A percentile compares a stretch with the other conserved stretches of the same genome.
phyloP scores from a whole-genome alignment of 1,140 invertebrate species.

The Vollenhovia emeryi region DNA sequence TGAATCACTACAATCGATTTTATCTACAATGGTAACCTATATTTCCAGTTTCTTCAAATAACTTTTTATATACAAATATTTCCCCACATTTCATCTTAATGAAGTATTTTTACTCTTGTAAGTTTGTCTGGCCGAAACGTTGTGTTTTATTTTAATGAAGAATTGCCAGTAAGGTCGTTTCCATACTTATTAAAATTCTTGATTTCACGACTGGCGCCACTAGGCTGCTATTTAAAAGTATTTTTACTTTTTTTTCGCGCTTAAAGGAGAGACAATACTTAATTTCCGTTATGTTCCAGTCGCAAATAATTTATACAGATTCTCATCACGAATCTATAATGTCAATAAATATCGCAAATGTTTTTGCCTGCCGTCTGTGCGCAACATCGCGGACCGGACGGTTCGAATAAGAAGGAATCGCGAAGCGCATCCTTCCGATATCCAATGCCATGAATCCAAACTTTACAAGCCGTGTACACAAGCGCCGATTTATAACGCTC shows the following conservation, averaged over 20 bases:
- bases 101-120: neutral
- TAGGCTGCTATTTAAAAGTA: no score
- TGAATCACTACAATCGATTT: neutral
- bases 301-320: neutral
- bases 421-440: conserved; percentile 55
- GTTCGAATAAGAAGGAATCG: conserved; percentile 32
- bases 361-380: neutral
- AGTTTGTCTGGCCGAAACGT: no score
- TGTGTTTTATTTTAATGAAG: no score
- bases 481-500: conserved; percentile 50
- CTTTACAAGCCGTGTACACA: conserved; percentile 37
- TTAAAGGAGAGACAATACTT: neutral
- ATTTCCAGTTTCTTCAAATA: neutral
- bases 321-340: neutral
- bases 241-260: neutral
- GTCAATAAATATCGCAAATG: neutral
- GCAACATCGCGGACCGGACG: neutral
- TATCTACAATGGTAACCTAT: neutral
- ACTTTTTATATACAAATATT: neutral
- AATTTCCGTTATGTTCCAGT: neutral
- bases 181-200: no score
- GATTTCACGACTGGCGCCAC: no score
- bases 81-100: neutral
- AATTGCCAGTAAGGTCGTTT: no score
- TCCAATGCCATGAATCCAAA: conserved; percentile 18